Percentiles rank a stretch among this genome's conserved stretches.
Evolutionary conservation across 2,888 invertebrate genomes (phyloP).

Genomic region (Drosophila ezoana): DNA sequence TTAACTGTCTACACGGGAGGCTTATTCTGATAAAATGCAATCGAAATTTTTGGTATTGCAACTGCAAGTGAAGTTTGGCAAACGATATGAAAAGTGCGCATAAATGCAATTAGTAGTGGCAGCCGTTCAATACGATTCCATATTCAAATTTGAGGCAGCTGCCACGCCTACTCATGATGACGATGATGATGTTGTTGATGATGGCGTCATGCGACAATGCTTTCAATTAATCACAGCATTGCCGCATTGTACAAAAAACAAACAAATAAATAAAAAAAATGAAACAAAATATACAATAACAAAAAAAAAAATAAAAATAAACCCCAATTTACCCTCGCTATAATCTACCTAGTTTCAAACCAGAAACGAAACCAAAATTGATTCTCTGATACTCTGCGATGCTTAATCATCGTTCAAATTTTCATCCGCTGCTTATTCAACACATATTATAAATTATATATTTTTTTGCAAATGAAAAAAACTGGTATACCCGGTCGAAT

Average conservation of each 20-base stretch:
- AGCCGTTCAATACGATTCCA: constrained; percentile 31
- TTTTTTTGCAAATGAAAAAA: neutral
- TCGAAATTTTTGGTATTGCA: constrained; percentile 50
- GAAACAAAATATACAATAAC: constrained; percentile 1
- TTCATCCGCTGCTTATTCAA: too few relatives aligned
- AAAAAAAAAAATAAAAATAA: constrained; percentile 1
- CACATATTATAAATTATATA: too few relatives aligned
- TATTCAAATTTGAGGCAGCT: constrained; percentile 2
- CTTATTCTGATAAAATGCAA: constrained; percentile 38
- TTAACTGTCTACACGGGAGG: neutral
- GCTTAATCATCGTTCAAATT: neutral
- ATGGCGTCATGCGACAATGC: constrained; percentile 16
- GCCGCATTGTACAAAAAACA: constrained; percentile 12
- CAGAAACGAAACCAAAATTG: neutral
- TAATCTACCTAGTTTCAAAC: constrained; percentile 15
- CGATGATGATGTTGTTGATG: too few relatives aligned
- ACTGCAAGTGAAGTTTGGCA: constrained; percentile 29
- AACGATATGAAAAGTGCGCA: constrained; percentile 36
- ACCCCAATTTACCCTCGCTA: constrained; percentile 35
- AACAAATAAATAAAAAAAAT: constrained; percentile 5
- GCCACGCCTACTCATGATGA: constrained; percentile 6
- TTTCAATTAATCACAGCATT: constrained; percentile 52
- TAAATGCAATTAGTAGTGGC: constrained; percentile 43
- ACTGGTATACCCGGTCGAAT: neutral
- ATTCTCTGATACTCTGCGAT: neutral